These are phyloP conservation scores for Rhopalosiphum maidis DNA, from an alignment of 1,140 invertebrate species.

Conservation along the genomic window DNA sequence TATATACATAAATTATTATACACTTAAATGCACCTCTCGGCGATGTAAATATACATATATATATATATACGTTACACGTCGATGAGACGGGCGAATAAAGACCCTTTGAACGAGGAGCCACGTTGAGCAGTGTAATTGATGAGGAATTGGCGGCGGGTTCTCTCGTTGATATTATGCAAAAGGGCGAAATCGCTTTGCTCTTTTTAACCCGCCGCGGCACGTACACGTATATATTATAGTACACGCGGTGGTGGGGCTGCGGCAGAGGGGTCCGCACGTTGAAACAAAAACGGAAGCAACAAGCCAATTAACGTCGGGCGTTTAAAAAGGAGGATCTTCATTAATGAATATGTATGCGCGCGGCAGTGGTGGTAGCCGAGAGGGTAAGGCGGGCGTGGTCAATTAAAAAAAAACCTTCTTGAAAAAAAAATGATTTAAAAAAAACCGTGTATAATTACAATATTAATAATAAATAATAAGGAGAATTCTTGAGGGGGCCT, in stretches of 20 bases:
- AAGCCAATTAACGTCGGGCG: slow-evolving; percentile 56
- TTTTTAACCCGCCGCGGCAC: background rate
- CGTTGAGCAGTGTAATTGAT: slow-evolving; percentile 23
- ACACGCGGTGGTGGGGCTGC: background rate
- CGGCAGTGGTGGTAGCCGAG: background rate
- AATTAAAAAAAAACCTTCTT: slow-evolving; percentile 50
- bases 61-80: background rate
- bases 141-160: background rate
- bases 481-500: background rate
- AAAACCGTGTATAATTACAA: slow-evolving; percentile 50
- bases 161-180: slow-evolving; percentile 48
- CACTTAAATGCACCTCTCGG: background rate
- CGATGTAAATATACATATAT: background rate
- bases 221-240: background rate
- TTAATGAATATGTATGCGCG: background rate
- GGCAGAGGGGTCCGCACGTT: background rate
- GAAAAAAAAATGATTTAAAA: background rate
- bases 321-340: slow-evolving; percentile 57
- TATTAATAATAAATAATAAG: slow-evolving; percentile 49
- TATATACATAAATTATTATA: background rate
- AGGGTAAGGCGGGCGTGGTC: slow-evolving; percentile 45
- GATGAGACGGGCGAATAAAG: background rate
- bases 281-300: slow-evolving; percentile 57
- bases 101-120: slow-evolving; percentile 7
- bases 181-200: slow-evolving; percentile 45